Conservation (phyloP, 1,140 invertebrate genomes). For the Elysia chlorotica region DNA sequence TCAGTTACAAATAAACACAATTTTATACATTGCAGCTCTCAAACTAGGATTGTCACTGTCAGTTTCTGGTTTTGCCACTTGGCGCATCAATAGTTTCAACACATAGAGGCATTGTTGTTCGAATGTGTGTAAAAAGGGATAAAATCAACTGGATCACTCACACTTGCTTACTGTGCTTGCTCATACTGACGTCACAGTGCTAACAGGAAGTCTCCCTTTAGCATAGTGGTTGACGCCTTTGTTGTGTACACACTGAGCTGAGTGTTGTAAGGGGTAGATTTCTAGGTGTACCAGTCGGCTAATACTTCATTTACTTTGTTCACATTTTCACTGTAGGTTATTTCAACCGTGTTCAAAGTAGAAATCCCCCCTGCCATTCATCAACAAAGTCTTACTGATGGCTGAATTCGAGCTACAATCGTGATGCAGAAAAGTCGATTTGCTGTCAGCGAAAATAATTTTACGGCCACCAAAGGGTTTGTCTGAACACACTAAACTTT, state of each 20-base stretch:
- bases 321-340: neutral
- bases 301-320: neutral
- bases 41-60: too few relatives aligned
- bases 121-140: too few relatives aligned
- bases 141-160: too few relatives aligned
- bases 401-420: neutral
- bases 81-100: too few relatives aligned
- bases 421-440: neutral
- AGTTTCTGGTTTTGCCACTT: too few relatives aligned
- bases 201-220: slow-evolving; percentile 16
- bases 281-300: neutral
- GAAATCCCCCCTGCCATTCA: slow-evolving; percentile 2
- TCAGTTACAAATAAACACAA: too few relatives aligned
- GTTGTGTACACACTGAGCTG: slow-evolving; percentile 2
- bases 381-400: neutral
- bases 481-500: too few relatives aligned
- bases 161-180: too few relatives aligned
- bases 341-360: neutral
- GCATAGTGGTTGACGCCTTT: slow-evolving; percentile 22
- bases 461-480: too few relatives aligned
- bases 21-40: too few relatives aligned
- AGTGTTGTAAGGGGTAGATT: neutral
- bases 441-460: too few relatives aligned
- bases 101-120: too few relatives aligned
- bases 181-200: slow-evolving; percentile 19